A percentile compares a stretch with the other conserved stretches of the same genome.
Conservation (phyloP, 2,797 vertebrate species). For the Pangasius larnaudii region DNA sequence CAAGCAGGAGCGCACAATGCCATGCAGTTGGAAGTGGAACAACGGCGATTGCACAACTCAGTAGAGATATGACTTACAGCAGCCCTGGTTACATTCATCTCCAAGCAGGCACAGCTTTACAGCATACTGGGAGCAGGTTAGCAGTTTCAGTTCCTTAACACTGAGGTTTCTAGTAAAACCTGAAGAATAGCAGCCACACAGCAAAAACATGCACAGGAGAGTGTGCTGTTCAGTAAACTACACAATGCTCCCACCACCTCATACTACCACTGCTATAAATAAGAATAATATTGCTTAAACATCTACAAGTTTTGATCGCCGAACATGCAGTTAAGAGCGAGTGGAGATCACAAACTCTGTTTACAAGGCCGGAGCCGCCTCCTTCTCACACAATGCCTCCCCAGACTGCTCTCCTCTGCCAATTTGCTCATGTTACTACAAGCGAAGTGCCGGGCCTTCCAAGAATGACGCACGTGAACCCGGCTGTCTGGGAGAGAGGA, state of each 20-base stretch:
- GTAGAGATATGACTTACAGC: conserved; percentile 42
- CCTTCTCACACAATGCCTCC: conserved; percentile 36
- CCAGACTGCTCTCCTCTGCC: conserved; percentile 19
- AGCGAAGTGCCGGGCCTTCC: conserved; percentile 25
- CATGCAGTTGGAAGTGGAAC: conserved; percentile 33
- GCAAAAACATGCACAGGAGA: not conserved
- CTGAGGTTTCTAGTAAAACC: not conserved
- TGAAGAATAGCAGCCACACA: not conserved
- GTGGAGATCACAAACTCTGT: conserved; percentile 11
- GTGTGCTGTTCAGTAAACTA: not conserved
- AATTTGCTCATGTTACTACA: conserved; percentile 51
- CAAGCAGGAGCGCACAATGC: not conserved
- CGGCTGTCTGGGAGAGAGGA: not conserved
- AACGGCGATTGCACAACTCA: conserved; percentile 38
- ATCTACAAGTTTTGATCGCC: not conserved
- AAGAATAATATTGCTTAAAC: not conserved
- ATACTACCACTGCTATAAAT: not conserved
- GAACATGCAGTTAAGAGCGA: not conserved
- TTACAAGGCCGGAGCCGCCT: conserved; percentile 31
- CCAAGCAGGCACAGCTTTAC: conserved; percentile 29
- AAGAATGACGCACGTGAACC: conserved; percentile 44
- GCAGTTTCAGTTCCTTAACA: not conserved
- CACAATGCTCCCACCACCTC: not conserved
- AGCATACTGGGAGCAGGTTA: not conserved
- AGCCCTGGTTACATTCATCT: conserved; percentile 45